Percentiles rank a stretch among this genome's conserved stretches.
These are phyloP conservation scores for Hirundo rustica DNA, from an alignment of 2,797 vertebrate genomes.

Conservation along the genomic window DNA sequence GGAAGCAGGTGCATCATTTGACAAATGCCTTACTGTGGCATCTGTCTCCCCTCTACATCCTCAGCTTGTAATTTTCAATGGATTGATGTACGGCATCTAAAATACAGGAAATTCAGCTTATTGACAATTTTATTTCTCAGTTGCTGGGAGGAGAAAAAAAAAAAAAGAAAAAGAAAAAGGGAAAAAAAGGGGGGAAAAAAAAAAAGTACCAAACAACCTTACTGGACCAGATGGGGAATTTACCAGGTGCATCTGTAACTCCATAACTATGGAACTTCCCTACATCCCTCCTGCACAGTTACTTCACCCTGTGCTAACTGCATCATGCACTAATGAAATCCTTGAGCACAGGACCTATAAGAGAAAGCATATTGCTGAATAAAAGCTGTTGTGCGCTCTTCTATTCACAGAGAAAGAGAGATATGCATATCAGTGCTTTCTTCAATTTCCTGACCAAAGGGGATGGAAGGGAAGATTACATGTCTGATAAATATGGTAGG, in stretches of 20 bases:
- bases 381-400: not conserved
- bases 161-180: too few relatives aligned
- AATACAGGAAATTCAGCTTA: not conserved
- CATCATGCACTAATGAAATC: not conserved
- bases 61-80: not conserved
- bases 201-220: not conserved
- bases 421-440: not conserved
- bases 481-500: not conserved
- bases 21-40: not conserved
- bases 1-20: constrained; percentile 18
- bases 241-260: not conserved
- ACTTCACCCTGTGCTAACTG: not conserved
- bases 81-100: not conserved
- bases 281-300: not conserved
- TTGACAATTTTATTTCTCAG: not conserved
- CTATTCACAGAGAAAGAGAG: not conserved
- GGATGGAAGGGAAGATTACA: not conserved
- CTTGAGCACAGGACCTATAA: not conserved
- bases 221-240: not conserved
- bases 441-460: not conserved
- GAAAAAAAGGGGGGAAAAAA: too few relatives aligned
- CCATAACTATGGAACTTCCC: not conserved
- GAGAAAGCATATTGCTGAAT: not conserved
- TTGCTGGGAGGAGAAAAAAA: not conserved
- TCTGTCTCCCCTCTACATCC: not conserved